These are phyloP conservation scores for Diabrotica undecimpunctata DNA, from an alignment of 1,140 invertebrate genomes.

Conservation along the genomic window DNA sequence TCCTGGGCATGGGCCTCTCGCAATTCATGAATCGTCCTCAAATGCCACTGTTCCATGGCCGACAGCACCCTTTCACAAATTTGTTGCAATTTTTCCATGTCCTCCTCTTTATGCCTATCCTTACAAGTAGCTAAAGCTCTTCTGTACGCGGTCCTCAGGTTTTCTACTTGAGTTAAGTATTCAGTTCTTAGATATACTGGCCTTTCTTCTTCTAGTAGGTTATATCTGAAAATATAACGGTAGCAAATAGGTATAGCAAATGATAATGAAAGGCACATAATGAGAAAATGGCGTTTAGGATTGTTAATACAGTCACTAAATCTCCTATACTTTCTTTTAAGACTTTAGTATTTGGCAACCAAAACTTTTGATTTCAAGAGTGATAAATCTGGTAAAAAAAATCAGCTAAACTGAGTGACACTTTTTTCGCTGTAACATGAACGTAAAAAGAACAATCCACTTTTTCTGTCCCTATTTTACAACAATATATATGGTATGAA, in stretches of 20 bases:
- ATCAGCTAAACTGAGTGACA: too few species aligned
- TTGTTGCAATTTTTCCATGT: conserved; percentile 80
- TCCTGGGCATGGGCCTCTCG: conserved; percentile 81
- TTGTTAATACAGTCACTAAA: too few species aligned
- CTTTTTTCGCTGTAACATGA: too few species aligned
- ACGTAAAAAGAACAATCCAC: too few species aligned
- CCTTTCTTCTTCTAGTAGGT: conserved; percentile 35
- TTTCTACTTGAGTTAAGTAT: conserved; percentile 73
- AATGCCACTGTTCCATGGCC: conserved; percentile 84
- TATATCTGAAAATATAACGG: conserved; percentile 24
- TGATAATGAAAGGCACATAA: too few species aligned
- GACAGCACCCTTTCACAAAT: conserved; percentile 82
- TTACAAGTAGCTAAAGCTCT: conserved; percentile 62
- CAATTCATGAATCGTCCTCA: conserved; percentile 77
- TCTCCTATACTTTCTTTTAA: too few species aligned
- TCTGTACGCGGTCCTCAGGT: conserved; percentile 66
- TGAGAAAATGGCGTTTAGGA: too few species aligned
- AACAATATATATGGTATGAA: too few species aligned
- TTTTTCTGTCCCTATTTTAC: too few species aligned
- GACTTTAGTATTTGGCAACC: too few species aligned
- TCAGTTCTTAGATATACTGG: conserved; percentile 61
- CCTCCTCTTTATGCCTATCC: conserved; percentile 74
- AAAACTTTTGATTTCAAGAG: too few species aligned
- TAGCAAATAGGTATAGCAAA: neutral
- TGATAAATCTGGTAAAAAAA: too few species aligned